A percentile compares a stretch with the other conserved stretches of the same genome.
Evolutionary conservation across 2,113 vertebrate species (phyloP).

Genomic region (Trematomus loennbergii): DNA sequence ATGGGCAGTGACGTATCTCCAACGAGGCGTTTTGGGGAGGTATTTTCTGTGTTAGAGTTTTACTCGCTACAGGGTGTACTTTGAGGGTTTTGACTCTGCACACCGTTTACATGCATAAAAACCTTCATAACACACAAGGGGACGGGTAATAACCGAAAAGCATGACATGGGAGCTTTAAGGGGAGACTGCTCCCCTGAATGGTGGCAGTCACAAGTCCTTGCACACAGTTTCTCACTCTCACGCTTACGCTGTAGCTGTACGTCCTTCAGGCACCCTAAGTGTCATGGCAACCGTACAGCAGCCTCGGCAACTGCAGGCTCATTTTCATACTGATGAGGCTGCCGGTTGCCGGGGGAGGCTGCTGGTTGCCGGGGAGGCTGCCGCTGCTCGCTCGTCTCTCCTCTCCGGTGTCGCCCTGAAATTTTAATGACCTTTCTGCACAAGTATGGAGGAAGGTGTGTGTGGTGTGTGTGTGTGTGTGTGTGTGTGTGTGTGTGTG

Average conservation of each 20-base stretch:
- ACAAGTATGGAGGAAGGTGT: no score
- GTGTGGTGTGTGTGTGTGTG: neutral
- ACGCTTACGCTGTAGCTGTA: constrained; percentile 29
- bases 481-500: no score
- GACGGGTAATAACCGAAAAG: no score
- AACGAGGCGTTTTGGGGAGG: no score
- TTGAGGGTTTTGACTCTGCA: no score
- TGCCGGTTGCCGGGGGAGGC: constrained; percentile 52
- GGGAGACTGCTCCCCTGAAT: neutral
- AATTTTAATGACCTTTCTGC: constrained; percentile 81
- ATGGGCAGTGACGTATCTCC: no score
- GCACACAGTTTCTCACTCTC: constrained; percentile 17
- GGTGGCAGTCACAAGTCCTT: neutral
- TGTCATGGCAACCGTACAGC: constrained; percentile 74
- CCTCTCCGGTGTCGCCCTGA: constrained; percentile 71
- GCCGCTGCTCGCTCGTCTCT: constrained; percentile 38
- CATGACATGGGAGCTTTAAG: no score
- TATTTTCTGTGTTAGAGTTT: no score
- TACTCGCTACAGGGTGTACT: no score
- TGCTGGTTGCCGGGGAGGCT: constrained; percentile 54
- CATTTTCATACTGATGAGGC: constrained; percentile 80
- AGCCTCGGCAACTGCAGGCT: constrained; percentile 58
- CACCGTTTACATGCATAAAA: no score
- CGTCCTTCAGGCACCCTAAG: constrained; percentile 49
- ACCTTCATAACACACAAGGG: no score